Evolutionary conservation across 1,140 invertebrate genomes (phyloP).

Genomic region (Chrysoperla carnea): DNA sequence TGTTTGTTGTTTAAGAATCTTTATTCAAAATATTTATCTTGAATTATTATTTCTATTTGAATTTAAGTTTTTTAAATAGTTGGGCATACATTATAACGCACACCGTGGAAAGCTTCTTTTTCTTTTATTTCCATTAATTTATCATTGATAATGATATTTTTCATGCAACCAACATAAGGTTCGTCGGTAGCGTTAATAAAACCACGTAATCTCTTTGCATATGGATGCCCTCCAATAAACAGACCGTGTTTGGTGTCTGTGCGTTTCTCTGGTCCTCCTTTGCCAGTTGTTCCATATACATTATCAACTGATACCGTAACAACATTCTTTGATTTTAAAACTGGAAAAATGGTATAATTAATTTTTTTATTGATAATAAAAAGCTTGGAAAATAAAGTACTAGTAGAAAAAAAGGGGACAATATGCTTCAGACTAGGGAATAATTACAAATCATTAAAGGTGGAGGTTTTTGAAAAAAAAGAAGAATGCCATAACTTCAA

Average conservation of each 20-base stretch:
- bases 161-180: conserved; percentile 72
- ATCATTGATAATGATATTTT: conserved; percentile 46
- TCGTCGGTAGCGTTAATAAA: conserved; percentile 28
- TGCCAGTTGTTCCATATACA: conserved; percentile 46
- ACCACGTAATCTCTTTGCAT: conserved; percentile 30
- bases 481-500: no score
- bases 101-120: conserved; percentile 40
- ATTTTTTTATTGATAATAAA: no score
- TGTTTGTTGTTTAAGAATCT: conserved; percentile 7
- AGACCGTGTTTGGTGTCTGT: conserved; percentile 72
- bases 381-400: no score
- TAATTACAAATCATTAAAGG: no score
- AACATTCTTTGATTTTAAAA: conserved; percentile 66
- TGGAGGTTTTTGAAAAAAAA: no score
- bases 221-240: conserved; percentile 77
- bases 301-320: conserved; percentile 68
- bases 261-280: conserved; percentile 31
- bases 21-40: conserved; percentile 2
- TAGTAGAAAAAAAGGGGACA: no score
- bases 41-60: no score
- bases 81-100: conserved; percentile 52
- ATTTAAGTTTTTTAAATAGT: conserved; percentile 19
- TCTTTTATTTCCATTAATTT: conserved; percentile 36
- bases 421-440: no score
- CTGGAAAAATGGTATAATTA: conserved; percentile 33